These are phyloP conservation scores for Hippocampus zosterae DNA, from an alignment of 2,113 vertebrate species.

Conservation along the genomic window DNA sequence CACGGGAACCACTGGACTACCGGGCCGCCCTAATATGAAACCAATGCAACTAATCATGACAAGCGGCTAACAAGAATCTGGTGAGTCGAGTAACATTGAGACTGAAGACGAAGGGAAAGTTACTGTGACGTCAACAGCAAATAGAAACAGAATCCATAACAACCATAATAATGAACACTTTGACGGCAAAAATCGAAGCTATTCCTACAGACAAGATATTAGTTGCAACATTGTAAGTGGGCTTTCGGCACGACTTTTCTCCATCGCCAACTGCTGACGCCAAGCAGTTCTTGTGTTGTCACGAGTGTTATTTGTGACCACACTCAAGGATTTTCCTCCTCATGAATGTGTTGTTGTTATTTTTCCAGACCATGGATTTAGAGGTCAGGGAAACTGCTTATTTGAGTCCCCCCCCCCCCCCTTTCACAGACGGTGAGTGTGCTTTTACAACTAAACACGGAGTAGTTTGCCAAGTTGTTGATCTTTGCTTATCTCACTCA, in stretches of 20 bases:
- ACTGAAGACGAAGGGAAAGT: not conserved
- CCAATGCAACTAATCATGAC: not conserved
- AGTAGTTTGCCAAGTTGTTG: not conserved
- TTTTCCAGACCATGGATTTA: not conserved
- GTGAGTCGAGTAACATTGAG: not conserved
- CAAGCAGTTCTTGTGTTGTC: not conserved
- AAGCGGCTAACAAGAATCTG: not conserved
- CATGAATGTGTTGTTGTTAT: slow-evolving; percentile 1
- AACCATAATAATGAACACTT: not conserved
- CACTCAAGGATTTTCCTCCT: not conserved
- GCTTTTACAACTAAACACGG: not conserved
- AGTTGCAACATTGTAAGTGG: not conserved
- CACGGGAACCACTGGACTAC: not conserved
- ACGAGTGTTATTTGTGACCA: slow-evolving; percentile 11
- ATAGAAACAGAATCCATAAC: not conserved
- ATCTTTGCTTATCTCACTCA: not conserved
- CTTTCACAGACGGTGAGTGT: not conserved
- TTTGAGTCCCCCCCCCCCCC: not conserved
- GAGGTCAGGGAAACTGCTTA: not conserved
- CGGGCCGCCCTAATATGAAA: not conserved
- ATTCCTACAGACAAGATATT: not conserved
- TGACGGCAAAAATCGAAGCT: not conserved
- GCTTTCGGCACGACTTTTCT: not conserved
- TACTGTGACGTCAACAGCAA: not conserved
- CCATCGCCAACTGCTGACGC: not conserved